A percentile compares a stretch with the other conserved stretches of the same genome.
phyloP scores from a whole-genome alignment of 1,140 invertebrate genomes.

The Penaeus chinensis region DNA sequence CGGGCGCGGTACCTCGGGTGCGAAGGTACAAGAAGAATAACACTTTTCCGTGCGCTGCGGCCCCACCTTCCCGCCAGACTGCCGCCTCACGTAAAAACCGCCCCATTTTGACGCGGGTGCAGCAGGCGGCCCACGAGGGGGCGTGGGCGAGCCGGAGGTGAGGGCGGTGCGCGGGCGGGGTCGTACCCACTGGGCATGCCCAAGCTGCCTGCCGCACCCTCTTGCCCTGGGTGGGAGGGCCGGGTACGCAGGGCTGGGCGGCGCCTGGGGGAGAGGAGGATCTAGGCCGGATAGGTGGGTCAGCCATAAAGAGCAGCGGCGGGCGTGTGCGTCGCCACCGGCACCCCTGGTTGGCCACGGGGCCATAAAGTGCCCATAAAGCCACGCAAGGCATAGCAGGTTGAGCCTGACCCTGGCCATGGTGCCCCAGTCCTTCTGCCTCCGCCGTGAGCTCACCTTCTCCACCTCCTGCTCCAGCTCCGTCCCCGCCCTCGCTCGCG shows the following conservation, averaged over 20 bases:
- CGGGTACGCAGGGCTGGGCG: slow-evolving; percentile 27
- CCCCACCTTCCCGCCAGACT: slow-evolving; percentile 45
- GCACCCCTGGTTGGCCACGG: slow-evolving; percentile 28
- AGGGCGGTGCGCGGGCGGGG: slow-evolving; percentile 51
- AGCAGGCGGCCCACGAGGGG: slow-evolving; percentile 54
- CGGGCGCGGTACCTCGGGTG: slow-evolving; percentile 33
- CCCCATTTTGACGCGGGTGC: slow-evolving; percentile 56
- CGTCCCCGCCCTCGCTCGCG: background rate
- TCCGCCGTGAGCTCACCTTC: background rate
- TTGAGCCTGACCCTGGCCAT: background rate
- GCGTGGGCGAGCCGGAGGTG: slow-evolving; percentile 36
- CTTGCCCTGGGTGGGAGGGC: slow-evolving; percentile 37
- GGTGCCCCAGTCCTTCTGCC: background rate
- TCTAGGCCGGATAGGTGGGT: slow-evolving; percentile 48
- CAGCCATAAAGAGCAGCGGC: slow-evolving; percentile 42
- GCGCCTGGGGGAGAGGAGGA: slow-evolving; percentile 20
- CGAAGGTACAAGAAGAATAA: slow-evolving; percentile 37
- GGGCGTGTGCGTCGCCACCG: slow-evolving; percentile 1
- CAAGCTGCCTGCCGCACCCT: slow-evolving; percentile 3
- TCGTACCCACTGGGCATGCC: slow-evolving; percentile 30
- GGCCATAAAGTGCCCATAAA: slow-evolving; percentile 38
- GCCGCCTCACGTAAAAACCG: slow-evolving; percentile 54
- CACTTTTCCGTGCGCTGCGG: slow-evolving; percentile 46
- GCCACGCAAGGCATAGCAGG: background rate
- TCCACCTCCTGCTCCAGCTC: too few relatives aligned